Base-by-base conservation (phyloP, 37 sponge, comb jelly and placozoan species). In the Cliona cf. orientalis region DNA sequence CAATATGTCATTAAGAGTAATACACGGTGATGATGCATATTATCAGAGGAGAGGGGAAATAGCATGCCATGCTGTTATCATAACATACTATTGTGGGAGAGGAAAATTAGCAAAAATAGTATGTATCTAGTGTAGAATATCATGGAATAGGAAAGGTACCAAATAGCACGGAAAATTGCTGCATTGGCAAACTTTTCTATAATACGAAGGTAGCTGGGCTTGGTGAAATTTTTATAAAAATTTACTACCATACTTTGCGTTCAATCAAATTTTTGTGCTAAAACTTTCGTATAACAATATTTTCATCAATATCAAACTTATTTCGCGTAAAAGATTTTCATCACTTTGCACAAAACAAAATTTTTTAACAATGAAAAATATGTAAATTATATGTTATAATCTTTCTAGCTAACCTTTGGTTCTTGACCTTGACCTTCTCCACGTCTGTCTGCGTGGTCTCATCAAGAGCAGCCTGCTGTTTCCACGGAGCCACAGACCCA, bases 401-500 rank as follows among this genome's bases (percentile, higher is more conserved):
- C 28, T n/a, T n/a, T n/a, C n/a, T n/a, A n/a, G 29, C 79, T 73
- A 60, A 90, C 90, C 90, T 84, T 44, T 94, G 87, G 56, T 90
- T 46, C 80, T 90, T 73, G 23, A 95, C 91, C 64, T 95, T 95
- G 42, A 91, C 87, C 66, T 86, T 95, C 46, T 89, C 84, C 59
- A 95, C 92, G 58, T 91, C 92, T 4, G 69, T 82, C 88, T 97
- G 97, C 53, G 90, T 94, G 61, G 84, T 89, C 49, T 88, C 77
- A 21, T 90, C 90, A 33, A 97, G 87, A 58, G 97, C 97, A 38
- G 86, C 76, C 41, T 80, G 85, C 53, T 93, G 74, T 57, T 89
- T 92, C 95, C 95, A 97, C 84, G 96, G 96, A 0, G 98, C 98
- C 69, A 97, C 95, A 74, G 87, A 90, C 29, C 93, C 91, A 5